Percentiles rank a stretch among this genome's conserved stretches.
Conservation (phyloP, 2,113 vertebrate genomes). For the Ageneiosus marmoratus region DNA sequence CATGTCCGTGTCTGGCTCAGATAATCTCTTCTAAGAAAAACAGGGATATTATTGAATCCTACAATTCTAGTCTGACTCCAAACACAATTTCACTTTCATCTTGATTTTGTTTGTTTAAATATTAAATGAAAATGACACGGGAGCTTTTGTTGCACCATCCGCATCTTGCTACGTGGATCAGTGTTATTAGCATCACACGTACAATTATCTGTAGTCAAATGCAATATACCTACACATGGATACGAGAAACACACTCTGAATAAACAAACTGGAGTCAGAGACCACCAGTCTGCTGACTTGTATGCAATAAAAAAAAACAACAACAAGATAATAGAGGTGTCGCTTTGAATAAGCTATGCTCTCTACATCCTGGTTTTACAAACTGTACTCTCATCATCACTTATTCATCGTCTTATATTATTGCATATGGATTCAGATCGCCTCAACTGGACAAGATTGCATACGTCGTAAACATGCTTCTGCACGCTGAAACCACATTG, state of each 20-base stretch:
- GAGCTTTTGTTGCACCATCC: neutral
- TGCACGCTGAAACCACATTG: slow-evolving; percentile 33
- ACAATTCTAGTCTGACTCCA: neutral
- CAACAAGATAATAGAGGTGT: slow-evolving; percentile 42
- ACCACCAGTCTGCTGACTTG: slow-evolving; percentile 36
- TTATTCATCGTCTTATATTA: slow-evolving; percentile 7
- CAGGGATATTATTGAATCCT: neutral
- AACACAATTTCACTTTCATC: neutral
- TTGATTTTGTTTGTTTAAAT: neutral
- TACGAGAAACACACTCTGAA: slow-evolving; percentile 20
- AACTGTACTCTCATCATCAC: slow-evolving; percentile 7
- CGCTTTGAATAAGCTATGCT: slow-evolving; percentile 30
- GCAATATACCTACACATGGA: slow-evolving; percentile 24
- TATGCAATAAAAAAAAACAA: slow-evolving; percentile 48
- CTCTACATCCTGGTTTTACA: slow-evolving; percentile 22
- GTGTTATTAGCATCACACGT: slow-evolving; percentile 27
- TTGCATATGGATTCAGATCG: neutral
- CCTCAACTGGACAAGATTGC: neutral
- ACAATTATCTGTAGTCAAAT: slow-evolving; percentile 16
- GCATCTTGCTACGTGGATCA: neutral
- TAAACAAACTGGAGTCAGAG: slow-evolving; percentile 34
- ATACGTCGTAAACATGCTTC: neutral
- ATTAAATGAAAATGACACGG: neutral
- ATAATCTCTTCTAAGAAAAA: neutral
- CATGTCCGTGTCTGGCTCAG: neutral